phyloP scores from a whole-genome alignment of 2,888 invertebrate genomes.

The Zelleria hepariella region DNA sequence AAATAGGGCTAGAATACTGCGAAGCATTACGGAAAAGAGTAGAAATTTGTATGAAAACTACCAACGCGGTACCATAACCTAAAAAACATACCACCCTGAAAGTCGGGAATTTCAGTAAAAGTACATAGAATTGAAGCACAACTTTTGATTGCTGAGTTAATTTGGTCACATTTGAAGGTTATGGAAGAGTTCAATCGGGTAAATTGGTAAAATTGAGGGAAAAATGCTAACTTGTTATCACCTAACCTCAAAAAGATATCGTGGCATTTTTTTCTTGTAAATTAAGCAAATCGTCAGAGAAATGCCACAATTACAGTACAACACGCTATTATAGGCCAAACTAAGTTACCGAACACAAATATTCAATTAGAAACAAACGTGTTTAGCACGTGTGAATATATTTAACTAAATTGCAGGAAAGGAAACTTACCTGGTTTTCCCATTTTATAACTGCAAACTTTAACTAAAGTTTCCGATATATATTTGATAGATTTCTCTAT shows the following conservation, averaged over 20 bases:
- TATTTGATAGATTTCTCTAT: conserved; percentile 19
- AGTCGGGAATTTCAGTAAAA: neutral
- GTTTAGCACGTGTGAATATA: neutral
- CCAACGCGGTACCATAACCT: neutral
- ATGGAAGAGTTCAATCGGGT: neutral
- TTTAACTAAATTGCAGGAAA: neutral
- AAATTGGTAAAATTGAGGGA: neutral
- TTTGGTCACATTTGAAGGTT: no score
- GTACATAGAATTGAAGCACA: neutral
- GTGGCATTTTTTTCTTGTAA: neutral
- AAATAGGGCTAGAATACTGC: no score
- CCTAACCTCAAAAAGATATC: neutral
- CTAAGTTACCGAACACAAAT: neutral
- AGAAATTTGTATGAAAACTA: neutral
- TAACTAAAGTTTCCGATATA: neutral
- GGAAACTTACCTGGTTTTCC: conserved; percentile 55
- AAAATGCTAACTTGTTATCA: neutral
- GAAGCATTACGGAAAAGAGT: no score
- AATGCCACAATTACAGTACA: neutral
- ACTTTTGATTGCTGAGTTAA: neutral
- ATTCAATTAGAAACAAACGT: neutral
- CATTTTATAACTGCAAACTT: conserved; percentile 24
- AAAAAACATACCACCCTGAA: neutral
- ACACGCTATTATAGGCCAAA: neutral
- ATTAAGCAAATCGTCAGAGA: no score